phyloP scores from a whole-genome alignment of 2,888 invertebrate genomes.

The Zygaena filipendulae region DNA sequence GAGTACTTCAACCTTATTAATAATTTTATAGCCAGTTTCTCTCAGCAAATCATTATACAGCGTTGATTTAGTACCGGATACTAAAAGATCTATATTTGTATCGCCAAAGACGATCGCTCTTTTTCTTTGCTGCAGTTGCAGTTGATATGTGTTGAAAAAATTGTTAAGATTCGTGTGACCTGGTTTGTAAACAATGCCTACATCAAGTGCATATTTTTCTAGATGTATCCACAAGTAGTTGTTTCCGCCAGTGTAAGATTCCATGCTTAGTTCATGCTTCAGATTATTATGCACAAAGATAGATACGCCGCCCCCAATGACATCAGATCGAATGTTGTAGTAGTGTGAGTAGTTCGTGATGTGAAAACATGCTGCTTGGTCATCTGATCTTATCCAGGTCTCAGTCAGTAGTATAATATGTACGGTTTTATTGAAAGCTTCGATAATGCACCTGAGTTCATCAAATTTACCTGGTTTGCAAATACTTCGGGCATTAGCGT shows the following conservation, averaged over 20 bases:
- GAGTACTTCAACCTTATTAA: slow-evolving; percentile 13
- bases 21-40: slow-evolving; percentile 11
- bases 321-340: slow-evolving; percentile 5
- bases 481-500: slow-evolving; percentile 15
- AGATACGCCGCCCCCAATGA: slow-evolving; percentile 5
- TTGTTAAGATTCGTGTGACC: slow-evolving; percentile 9
- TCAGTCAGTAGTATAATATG: slow-evolving; percentile 11
- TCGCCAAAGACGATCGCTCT: slow-evolving; percentile 12
- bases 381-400: slow-evolving; percentile 7
- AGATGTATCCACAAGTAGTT: slow-evolving; percentile 6
- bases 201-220: slow-evolving; percentile 6
- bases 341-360: slow-evolving; percentile 5
- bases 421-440: slow-evolving; percentile 6
- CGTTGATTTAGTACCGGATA: slow-evolving; percentile 4
- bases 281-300: slow-evolving; percentile 7
- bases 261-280: slow-evolving; percentile 2
- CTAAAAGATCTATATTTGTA: slow-evolving; percentile 12
- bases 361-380: slow-evolving; percentile 1
- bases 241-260: slow-evolving; percentile 1
- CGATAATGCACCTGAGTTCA: slow-evolving; percentile 14
- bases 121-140: slow-evolving; percentile 7
- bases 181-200: slow-evolving; percentile 6
- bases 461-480: slow-evolving; percentile 14
- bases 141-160: slow-evolving; percentile 7
- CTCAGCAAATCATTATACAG: slow-evolving; percentile 1